A percentile compares a stretch with the other conserved stretches of the same genome.
Conservation (phyloP, 2,113 vertebrate genomes). For the Lepisosteus oculatus region DNA sequence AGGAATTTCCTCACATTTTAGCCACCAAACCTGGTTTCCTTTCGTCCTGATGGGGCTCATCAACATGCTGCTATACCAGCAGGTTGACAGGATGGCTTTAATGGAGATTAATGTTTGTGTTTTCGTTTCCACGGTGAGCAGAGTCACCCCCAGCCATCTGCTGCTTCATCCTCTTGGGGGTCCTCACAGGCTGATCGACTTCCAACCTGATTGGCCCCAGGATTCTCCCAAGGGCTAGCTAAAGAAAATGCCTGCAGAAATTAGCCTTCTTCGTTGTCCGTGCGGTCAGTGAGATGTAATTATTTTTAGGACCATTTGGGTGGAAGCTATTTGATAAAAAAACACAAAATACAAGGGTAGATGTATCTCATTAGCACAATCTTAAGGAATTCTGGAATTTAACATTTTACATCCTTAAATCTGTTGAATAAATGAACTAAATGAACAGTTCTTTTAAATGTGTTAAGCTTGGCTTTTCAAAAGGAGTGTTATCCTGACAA, state of each 20-base stretch:
- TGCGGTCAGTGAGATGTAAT: too few relatives aligned
- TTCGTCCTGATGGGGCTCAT: slow-evolving; percentile 13
- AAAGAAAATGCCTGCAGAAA: neutral
- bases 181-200: neutral
- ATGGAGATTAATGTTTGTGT: slow-evolving; percentile 59
- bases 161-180: slow-evolving; percentile 33
- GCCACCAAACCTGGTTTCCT: neutral
- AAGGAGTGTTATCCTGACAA: too few relatives aligned
- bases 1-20: neutral
- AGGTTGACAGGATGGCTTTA: slow-evolving; percentile 49
- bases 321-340: too few relatives aligned
- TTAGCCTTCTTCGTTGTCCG: neutral
- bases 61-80: slow-evolving; percentile 18
- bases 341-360: too few relatives aligned
- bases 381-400: too few relatives aligned
- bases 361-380: too few relatives aligned
- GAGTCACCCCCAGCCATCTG: slow-evolving; percentile 48
- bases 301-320: too few relatives aligned
- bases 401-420: too few relatives aligned
- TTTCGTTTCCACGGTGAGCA: slow-evolving; percentile 39
- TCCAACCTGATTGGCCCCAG: slow-evolving; percentile 2
- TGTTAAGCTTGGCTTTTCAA: too few relatives aligned
- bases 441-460: too few relatives aligned
- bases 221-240: neutral
- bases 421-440: too few relatives aligned